These are phyloP conservation scores for Theropithecus gelada DNA, from an alignment of 2,113 vertebrate genomes.

Conservation along the genomic window DNA sequence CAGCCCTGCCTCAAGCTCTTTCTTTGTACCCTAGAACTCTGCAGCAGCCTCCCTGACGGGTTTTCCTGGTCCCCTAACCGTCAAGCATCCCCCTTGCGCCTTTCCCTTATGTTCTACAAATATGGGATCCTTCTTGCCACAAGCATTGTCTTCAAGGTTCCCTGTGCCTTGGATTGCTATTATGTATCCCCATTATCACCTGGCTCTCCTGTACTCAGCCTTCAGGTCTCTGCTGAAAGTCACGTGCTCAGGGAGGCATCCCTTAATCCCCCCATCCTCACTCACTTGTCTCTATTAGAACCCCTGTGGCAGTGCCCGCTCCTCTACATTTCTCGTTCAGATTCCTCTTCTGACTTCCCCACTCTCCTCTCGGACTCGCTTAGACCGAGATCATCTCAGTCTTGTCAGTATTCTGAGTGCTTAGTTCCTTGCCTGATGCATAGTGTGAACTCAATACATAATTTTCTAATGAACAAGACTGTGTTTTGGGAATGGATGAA, in stretches of 20 bases:
- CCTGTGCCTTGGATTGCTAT: not conserved
- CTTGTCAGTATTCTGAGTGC: not conserved
- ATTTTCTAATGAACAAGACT: not conserved
- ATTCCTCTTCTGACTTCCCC: not conserved
- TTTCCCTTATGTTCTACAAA: not conserved
- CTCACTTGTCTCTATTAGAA: not conserved
- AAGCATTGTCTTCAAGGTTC: not conserved
- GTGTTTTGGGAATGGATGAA: not conserved
- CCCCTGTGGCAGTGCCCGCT: not conserved
- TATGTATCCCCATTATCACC: fast-evolving
- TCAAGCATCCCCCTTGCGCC: not conserved
- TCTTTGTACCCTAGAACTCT: not conserved
- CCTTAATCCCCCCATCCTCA: not conserved
- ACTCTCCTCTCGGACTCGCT: not conserved
- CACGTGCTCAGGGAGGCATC: not conserved
- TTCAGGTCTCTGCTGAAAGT: not conserved
- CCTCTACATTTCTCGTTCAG: not conserved
- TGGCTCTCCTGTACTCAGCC: not conserved
- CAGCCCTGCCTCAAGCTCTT: too few relatives aligned
- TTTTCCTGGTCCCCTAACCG: fast-evolving
- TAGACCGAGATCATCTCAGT: not conserved
- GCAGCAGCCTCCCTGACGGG: not conserved
- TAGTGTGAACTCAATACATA: not conserved
- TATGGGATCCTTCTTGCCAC: not conserved
- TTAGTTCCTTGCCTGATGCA: not conserved